Percentiles rank a stretch among this genome's conserved stretches.
phyloP scores from a whole-genome alignment of 1,140 invertebrate species.

The Heterodera carotae region DNA sequence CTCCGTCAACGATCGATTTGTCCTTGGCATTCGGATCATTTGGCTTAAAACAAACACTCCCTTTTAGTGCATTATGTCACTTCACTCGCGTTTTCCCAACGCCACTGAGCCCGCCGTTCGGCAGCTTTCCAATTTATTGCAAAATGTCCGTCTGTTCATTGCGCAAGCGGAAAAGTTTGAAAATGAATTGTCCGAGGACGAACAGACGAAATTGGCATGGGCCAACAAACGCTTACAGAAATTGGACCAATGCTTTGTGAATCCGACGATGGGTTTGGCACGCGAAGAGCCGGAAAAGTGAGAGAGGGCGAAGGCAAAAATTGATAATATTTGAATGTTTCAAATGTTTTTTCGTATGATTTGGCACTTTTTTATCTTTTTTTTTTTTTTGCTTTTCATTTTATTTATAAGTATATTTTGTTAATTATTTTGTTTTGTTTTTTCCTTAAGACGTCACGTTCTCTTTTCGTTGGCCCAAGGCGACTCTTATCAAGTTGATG shows the following conservation, averaged over 20 bases:
- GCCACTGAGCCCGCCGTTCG: conserved; percentile 8
- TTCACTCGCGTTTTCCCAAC: conserved; percentile 25
- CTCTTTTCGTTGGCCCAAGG: conserved; percentile 52
- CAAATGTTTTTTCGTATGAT: conserved; percentile 15
- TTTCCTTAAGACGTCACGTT: conserved; percentile 50
- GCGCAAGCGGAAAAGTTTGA: conserved; percentile 42
- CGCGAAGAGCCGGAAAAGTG: conserved; percentile 12
- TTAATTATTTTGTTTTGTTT: neutral
- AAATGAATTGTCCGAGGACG: conserved; percentile 9
- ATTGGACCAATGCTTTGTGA: conserved; percentile 60
- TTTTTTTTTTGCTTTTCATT: neutral
- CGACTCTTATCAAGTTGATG: conserved; percentile 46
- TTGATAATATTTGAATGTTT: neutral
- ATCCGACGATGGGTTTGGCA: conserved; percentile 43
- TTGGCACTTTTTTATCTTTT: too few species aligned
- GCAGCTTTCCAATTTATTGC: conserved; percentile 33
- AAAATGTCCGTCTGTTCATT: conserved; percentile 38
- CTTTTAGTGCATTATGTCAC: neutral
- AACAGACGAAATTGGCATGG: conserved; percentile 18
- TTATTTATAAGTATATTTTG: neutral
- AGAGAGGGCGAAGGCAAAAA: neutral
- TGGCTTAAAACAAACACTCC: neutral
- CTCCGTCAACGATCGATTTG: too few species aligned
- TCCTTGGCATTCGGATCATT: too few species aligned
- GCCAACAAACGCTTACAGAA: conserved; percentile 45